Base-by-base conservation (phyloP, 1,140 invertebrate genomes). In the Tetraneura akinire region DNA sequence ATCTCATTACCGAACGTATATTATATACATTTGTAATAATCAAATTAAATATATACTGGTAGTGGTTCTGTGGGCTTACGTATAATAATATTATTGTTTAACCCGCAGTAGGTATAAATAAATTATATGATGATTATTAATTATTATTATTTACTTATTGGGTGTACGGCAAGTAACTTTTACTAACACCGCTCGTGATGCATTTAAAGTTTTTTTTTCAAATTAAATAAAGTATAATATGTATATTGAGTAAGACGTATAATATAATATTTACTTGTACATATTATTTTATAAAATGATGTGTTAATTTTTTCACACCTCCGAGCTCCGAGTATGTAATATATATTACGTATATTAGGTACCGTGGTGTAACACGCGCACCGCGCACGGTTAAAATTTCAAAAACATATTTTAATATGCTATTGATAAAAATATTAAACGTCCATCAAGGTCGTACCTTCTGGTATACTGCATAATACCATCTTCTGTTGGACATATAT, bases 401-500 rank as follows among this genome's bases (percentile, higher is more conserved):
- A 23, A 71, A 49, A 51, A 32, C 68, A 70, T n/a, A 49, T 4
- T 26, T 47, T 26, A 51, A 71, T n/a, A 23, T 29, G 23, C 68
- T 13, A 26, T 71, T 13, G 66, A 70, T n/a, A n/a, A n/a, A n/a
- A n/a, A n/a, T 51, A 23, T 49, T 51, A 51, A 49, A 71, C 68
- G 26, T 71, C 45, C 10, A 71, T 51, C 68, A 71, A 71, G 68
- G 68, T 71, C 45, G 47, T 29, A 71, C 42, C 64, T 68, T 16
- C 37, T 51, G 32, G 32, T 8, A 8, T 37, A 37, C 32, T 37
- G 32, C 8, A 29, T 29, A 51, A n/a, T 14, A 18, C 14, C 10
- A 9, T 49, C 16, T 49, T 29, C 18, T 68, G 21, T 51, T n/a
- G n/a, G n/a, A 8, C 21, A 47, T 26, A n/a, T n/a, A n/a, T n/a